Conservation (phyloP, 1,140 invertebrate genomes). For the Halyomorpha halys region DNA sequence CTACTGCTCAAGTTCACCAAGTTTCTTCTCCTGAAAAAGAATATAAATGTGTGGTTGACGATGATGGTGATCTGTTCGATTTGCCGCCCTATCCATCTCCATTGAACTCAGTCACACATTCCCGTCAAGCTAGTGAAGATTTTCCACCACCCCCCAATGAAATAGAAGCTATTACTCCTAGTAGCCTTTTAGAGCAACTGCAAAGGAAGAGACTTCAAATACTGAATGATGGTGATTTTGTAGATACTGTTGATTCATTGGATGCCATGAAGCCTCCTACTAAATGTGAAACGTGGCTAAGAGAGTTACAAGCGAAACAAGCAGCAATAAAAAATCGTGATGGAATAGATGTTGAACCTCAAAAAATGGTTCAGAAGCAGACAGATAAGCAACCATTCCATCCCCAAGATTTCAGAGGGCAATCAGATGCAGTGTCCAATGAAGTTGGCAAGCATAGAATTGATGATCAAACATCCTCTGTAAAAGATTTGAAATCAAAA, state of each 20-base stretch:
- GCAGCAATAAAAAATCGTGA: slow-evolving; percentile 33
- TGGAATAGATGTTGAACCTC: not conserved
- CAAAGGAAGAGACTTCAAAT: slow-evolving; percentile 66
- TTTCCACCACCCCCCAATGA: slow-evolving; percentile 67
- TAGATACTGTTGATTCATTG: slow-evolving; percentile 34
- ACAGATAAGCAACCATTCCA: not conserved
- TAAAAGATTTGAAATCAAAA: slow-evolving; percentile 68
- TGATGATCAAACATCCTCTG: slow-evolving; percentile 34
- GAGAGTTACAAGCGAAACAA: slow-evolving; percentile 67
- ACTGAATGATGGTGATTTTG: slow-evolving; percentile 26
- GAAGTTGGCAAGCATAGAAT: not conserved
- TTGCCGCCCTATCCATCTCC: slow-evolving; percentile 63
- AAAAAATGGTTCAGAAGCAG: not conserved
- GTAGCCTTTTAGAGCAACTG: slow-evolving; percentile 55
- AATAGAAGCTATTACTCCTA: slow-evolving; percentile 42
- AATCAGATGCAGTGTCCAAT: not conserved
- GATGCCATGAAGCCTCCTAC: slow-evolving; percentile 31
- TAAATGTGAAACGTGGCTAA: slow-evolving; percentile 55
- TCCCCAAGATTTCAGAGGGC: not conserved
- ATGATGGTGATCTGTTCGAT: slow-evolving; percentile 41
- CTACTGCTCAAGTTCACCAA: slow-evolving; percentile 68
- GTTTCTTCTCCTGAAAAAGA: slow-evolving; percentile 47
- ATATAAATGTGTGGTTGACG: slow-evolving; percentile 40
- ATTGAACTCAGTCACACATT: slow-evolving; percentile 60
- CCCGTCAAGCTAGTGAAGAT: slow-evolving; percentile 74